Evolutionary conservation across 30 jellyfish, hydroid and myxozoan genomes (phyloP).

Genomic region (Turritopsis rubra): DNA sequence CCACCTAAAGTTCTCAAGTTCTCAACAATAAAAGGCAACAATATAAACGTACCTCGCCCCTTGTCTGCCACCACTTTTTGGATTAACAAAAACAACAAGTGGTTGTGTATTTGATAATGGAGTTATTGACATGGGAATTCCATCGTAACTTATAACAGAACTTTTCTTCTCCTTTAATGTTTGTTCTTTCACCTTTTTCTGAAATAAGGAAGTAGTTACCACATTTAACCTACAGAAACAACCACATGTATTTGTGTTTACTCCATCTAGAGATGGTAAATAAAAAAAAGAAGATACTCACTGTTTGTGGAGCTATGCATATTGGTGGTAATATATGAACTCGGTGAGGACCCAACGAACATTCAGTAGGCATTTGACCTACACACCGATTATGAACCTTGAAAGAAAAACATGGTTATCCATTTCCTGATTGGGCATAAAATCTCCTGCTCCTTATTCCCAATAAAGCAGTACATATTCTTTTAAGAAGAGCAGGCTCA

Average conservation of each 20-base stretch:
- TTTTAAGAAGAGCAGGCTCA: too few relatives aligned
- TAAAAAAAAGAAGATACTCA: background rate
- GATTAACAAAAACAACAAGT: conserved; percentile 75
- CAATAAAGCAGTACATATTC: too few relatives aligned
- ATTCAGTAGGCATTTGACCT: conserved; percentile 60
- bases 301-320: conserved; percentile 76
- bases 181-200: conserved; percentile 27
- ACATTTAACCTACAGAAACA: too few relatives aligned
- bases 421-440: background rate
- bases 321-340: conserved; percentile 86
- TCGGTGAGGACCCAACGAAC: conserved; percentile 68
- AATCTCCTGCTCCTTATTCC: background rate
- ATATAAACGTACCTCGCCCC: conserved; percentile 67
- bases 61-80: conserved; percentile 89
- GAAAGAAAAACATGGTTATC: conserved; percentile 6
- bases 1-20: too few relatives aligned
- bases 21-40: background rate
- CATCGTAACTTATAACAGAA: conserved; percentile 81
- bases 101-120: conserved; percentile 88
- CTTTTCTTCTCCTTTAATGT: conserved; percentile 44
- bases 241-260: too few relatives aligned
- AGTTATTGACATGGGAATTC: conserved; percentile 70
- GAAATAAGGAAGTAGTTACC: conserved; percentile 22
- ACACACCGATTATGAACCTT: conserved; percentile 91
- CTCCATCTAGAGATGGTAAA: background rate